Evolutionary conservation across 2,888 invertebrate species (phyloP), one percentile per base, ranked within the genome.

Genomic region (Heliconius cydno): DNA sequence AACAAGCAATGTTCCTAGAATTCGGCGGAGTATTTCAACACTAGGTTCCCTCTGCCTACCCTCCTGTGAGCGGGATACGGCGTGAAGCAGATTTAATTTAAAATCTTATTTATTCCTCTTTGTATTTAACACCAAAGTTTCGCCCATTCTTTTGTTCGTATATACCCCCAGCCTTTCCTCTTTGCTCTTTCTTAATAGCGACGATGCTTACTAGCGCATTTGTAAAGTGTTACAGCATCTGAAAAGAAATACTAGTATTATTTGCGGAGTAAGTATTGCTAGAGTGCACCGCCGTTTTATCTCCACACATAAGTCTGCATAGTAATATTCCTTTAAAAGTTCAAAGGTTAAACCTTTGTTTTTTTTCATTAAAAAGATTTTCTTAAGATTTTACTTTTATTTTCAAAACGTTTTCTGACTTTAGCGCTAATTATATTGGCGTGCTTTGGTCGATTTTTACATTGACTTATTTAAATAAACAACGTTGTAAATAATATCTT

Each of bases 81-180:
- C 15, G 19, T 52, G 15, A 52, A 7, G 52, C 52, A 19, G 7
- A 19, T 52, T 52, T 22, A 19, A 60, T n/a, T 87, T 88, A 88
- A 88, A 86, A 86, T 85, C 85, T 80, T 81, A 82, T 82, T 81
- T 77, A 79, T 77, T 75, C 30, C 25, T 12, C 22, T 63, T 52
- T 80, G 80, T 79, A 76, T 76, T 79, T 73, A 22, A 75, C 15
- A 38, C 77, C 63, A 70, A 25, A 66, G 79, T 70, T 52, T 25
- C 71, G 63, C 79, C 60, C 68, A 79, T 30, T 41, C 67, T 63
- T 75, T 79, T 79, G 74, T 68, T 60, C 68, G 68, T 67, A 60
- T 68, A 60, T 15, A 52, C 19, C 52, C 19, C 63, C 22, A 46
- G 63, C 66, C 38, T 75, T 73, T 78, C 13, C 57, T 72, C 73